Evolutionary conservation across 2,888 invertebrate species (phyloP).

Genomic region (Oithona nana): DNA sequence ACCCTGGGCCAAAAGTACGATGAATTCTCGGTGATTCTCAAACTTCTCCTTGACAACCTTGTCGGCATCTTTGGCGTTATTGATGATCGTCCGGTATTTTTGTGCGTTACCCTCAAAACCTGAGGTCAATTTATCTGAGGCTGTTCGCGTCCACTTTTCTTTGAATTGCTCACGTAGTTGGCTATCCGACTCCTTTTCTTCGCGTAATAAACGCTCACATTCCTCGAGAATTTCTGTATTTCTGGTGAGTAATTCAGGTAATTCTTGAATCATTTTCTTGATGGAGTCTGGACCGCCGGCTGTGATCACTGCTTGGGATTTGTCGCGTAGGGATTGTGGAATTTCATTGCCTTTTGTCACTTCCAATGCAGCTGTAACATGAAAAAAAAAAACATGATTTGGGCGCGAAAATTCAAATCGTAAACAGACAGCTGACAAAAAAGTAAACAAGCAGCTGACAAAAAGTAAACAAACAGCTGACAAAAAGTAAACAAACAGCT

Average conservation of each 20-base stretch:
- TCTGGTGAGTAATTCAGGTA: conserved; percentile 72
- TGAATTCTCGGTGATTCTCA: conserved; percentile 51
- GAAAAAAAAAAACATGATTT: too few relatives aligned
- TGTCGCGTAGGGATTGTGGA: conserved; percentile 71
- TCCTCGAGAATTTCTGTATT: conserved; percentile 90
- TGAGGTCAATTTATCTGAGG: conserved; percentile 68
- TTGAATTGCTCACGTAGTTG: conserved; percentile 73
- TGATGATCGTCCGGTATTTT: conserved; percentile 50
- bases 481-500: too few relatives aligned
- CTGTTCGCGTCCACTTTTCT: conserved; percentile 74
- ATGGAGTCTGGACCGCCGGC: conserved; percentile 57
- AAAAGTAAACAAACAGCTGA: too few relatives aligned
- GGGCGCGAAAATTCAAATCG: too few relatives aligned
- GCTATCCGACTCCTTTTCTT: conserved; percentile 76
- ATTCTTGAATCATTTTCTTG: conserved; percentile 52
- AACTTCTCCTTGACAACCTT: conserved; percentile 70
- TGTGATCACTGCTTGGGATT: conserved; percentile 52
- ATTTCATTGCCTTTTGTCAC: conserved; percentile 48
- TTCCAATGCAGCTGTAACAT: conserved; percentile 95
- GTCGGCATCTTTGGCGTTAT: conserved; percentile 36
- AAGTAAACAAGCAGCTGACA: too few relatives aligned
- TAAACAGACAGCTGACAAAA: too few relatives aligned
- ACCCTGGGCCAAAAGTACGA: conserved; percentile 56
- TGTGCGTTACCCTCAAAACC: conserved; percentile 69
- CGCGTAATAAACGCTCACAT: conserved; percentile 61